Evolutionary conservation across 2,888 invertebrate species (phyloP), one percentile per base, ranked within the genome.

Genomic region (Nemapogon koenigi): DNA sequence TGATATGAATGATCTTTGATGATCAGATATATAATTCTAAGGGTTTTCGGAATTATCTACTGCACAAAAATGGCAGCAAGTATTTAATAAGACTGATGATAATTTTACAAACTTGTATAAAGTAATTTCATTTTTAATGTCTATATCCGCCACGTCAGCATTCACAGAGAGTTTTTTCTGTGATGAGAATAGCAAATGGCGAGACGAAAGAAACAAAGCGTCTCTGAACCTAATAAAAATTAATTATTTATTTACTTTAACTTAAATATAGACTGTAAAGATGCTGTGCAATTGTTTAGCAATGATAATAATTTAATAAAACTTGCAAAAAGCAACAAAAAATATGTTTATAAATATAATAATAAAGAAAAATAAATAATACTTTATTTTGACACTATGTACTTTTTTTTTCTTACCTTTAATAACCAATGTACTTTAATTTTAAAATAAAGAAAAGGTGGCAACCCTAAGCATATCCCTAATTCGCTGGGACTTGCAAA

Each of bases 231-330:
- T 6, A 31, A n/a, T 26, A 40, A 32, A 37, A 40, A 40, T 26
- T 31, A 36, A 26, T 26, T 40, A 16, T 16, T 40, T 7, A 37
- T 40, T 27, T 37, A 41, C 32, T 31, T 41, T 33, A 41, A 41
- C 33, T 41, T 33, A 33, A 41, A 41, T 28, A 16, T 36, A 38
- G 38, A 38, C 2, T 41, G 41, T 38, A 17, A 41, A 25, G 35
- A 35, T 16, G 27, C 35, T 16, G 35, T 16, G 25, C 29, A 32
- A 30, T 31, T 30, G 8, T 41, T 38, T 41, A 38, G 18, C 22
- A 13, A 17, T 16, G 30, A 38, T 26, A 29, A 31, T 32, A 36
- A 39, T 32, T 29, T 37, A n/a, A n/a, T n/a, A n/a, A n/a, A n/a
- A n/a, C n/a, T n/a, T n/a, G n/a, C n/a, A n/a, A n/a, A n/a, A n/a